Conservation (phyloP, 2,797 vertebrate species). For the Coregonus sp. region DNA sequence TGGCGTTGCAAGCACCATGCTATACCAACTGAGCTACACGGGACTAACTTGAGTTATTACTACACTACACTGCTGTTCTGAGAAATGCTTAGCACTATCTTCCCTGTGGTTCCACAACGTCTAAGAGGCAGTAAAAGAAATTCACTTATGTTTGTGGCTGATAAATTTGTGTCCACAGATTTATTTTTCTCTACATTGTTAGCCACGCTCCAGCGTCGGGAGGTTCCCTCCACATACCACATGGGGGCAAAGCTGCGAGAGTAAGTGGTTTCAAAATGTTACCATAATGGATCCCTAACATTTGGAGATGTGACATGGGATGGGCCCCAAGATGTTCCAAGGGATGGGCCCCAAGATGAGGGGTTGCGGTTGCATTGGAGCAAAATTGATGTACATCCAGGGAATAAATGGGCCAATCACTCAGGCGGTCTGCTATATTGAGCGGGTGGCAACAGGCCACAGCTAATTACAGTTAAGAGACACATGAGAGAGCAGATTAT, state of each 20-base stretch:
- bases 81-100: neutral
- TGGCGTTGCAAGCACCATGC: no score
- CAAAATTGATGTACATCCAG: conserved; percentile 65
- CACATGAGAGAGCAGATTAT: conserved; percentile 54
- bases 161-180: conserved; percentile 21
- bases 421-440: conserved; percentile 62
- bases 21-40: no score
- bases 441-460: conserved; percentile 55
- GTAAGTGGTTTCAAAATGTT: conserved; percentile 46
- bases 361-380: conserved; percentile 48
- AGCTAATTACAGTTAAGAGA: conserved; percentile 57
- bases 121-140: conserved; percentile 24
- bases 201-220: conserved; percentile 8
- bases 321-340: conserved; percentile 42
- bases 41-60: no score
- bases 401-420: conserved; percentile 66
- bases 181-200: conserved; percentile 14
- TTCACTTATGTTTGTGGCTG: conserved; percentile 25
- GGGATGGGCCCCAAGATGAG: conserved; percentile 47
- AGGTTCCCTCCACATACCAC: conserved; percentile 23
- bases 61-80: no score
- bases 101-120: neutral
- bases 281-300: conserved; percentile 51
- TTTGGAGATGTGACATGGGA: conserved; percentile 57
- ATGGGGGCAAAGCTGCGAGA: conserved; percentile 43